A percentile compares a stretch with the other conserved stretches of the same genome.
These are phyloP conservation scores for Sula dactylatra DNA, from an alignment of 2,113 vertebrate species.

Conservation along the genomic window DNA sequence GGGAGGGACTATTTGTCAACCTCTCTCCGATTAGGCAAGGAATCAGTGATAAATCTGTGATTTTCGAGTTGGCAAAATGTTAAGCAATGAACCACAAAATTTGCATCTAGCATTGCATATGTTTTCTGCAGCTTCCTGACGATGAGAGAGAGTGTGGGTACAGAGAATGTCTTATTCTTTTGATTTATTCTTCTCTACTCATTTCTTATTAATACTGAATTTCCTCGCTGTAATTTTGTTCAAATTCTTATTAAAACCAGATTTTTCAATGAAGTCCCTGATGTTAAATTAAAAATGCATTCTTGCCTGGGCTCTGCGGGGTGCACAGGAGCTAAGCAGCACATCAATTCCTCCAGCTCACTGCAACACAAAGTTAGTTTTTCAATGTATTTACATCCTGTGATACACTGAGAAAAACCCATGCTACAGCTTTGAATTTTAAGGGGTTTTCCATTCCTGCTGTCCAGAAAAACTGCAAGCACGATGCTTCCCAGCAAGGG, in stretches of 20 bases:
- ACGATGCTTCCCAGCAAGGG: not conserved
- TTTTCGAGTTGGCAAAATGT: not conserved
- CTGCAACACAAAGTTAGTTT: not conserved
- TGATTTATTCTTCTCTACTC: not conserved
- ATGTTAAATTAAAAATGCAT: not conserved
- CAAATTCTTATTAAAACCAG: not conserved
- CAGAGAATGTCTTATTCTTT: not conserved
- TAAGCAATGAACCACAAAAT: not conserved
- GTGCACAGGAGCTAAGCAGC: not conserved
- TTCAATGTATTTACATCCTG: not conserved
- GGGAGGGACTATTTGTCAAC: not conserved
- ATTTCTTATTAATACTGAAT: not conserved
- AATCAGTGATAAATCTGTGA: not conserved
- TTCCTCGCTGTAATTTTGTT: not conserved
- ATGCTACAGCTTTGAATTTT: not conserved
- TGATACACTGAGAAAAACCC: not conserved
- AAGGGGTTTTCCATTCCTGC: not conserved
- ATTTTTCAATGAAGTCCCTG: not conserved
- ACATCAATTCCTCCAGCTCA: not conserved
- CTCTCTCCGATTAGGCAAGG: not conserved
- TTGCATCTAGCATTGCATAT: not conserved
- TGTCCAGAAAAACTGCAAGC: not conserved
- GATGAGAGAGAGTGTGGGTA: not conserved
- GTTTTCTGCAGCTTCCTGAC: not conserved
- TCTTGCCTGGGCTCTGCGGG: not conserved